Evolutionary conservation across 2,888 invertebrate species (phyloP).

Genomic region (Cheilosia pagana): DNA sequence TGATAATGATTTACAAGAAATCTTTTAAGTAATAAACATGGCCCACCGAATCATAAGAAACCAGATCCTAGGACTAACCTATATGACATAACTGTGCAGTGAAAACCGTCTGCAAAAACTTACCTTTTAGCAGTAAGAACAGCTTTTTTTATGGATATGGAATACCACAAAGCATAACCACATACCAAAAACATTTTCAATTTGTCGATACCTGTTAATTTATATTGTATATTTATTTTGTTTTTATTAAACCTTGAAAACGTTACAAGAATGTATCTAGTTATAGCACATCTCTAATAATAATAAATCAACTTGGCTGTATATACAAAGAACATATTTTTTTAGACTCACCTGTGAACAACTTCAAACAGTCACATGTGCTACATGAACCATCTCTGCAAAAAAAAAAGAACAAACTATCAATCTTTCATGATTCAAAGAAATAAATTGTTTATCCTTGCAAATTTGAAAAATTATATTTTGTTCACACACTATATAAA

Average conservation of each 20-base stretch:
- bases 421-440: not conserved
- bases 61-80: too few relatives aligned
- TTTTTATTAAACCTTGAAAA: not conserved
- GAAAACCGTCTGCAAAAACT: too few relatives aligned
- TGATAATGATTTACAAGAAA: too few relatives aligned
- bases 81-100: too few relatives aligned
- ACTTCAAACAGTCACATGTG: constrained; percentile 19
- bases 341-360: constrained; percentile 30
- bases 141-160: too few relatives aligned
- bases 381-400: constrained; percentile 6
- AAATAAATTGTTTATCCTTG: constrained; percentile 17
- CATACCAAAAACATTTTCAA: not conserved
- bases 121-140: too few relatives aligned
- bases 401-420: not conserved
- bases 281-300: constrained; percentile 26
- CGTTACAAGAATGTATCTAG: constrained; percentile 9
- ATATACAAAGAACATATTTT: constrained; percentile 25
- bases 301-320: constrained; percentile 22
- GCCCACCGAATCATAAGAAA: too few relatives aligned
- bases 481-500: constrained; percentile 38
- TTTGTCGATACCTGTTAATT: constrained; percentile 45
- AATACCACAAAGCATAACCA: not conserved
- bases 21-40: too few relatives aligned
- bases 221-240: not conserved
- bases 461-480: constrained; percentile 2